Base-by-base conservation (phyloP, 2,113 vertebrate genomes). In the Alouatta palliata region DNA sequence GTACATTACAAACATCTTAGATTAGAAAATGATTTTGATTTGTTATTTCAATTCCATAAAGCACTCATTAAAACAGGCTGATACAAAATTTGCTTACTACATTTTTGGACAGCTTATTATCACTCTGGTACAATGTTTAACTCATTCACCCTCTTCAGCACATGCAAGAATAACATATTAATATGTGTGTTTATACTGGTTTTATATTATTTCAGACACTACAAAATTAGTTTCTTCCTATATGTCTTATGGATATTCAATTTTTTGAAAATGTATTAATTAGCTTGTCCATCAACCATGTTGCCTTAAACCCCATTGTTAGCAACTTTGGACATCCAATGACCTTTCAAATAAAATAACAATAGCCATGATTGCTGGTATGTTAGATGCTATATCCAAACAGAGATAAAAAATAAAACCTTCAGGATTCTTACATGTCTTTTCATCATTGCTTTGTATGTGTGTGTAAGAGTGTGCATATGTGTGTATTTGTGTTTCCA, bases 371-470 rank as follows among this genome's bases (percentile, higher is more conserved):
- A 75, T 0, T 90, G 10, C 68, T 71, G 35, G 0, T 37, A 16
- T 66, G 27, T 49, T 73, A 45, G n/a, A 49, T 52, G 20, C 2
- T 76, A 1, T 71, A 61, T 61, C 56, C 70, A 90, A 90, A 58
- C 58, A 91, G 2, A 54, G 14, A 92, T n/a, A 58, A 66, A 97
- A 80, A 61, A 30, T 52, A 61, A 94, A 83, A 86, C 0, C 47
- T 91, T 66, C 45, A 49, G 49, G 8, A 84, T 86, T 90, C 12
- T 93, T 91, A 19, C 7, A 45, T 16, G 27, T 35, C 1, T 84
- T 93, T 96, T 83, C 19, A 54, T 47, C 40, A 84, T 91, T 32
- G 17, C 16, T 80, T 86, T 94, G 77, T 92, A 89, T 58, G 3
- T 10, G 1, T 82, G 56, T 76, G 1, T 80, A 8, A 58, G 43